phyloP scores from a whole-genome alignment of 2,888 invertebrate species.

The Sphecodes monilicornis region DNA sequence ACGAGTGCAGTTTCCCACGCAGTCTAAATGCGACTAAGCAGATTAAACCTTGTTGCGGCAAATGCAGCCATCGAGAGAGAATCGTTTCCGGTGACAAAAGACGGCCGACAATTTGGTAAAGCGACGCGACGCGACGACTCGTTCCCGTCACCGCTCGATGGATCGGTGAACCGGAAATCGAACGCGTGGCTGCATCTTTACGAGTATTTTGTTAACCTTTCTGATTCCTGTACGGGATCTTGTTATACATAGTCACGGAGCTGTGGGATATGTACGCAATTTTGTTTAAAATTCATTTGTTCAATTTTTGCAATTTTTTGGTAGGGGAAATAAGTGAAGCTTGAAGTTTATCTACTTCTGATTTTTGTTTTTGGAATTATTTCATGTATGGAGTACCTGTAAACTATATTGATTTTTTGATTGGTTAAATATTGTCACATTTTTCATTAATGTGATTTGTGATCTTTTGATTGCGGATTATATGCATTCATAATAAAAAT shows the following conservation, averaged over 20 bases:
- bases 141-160: not conserved
- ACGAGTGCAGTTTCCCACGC: constrained; percentile 75
- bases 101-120: constrained; percentile 61
- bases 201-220: not conserved
- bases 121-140: constrained; percentile 22
- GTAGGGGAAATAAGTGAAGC: not conserved
- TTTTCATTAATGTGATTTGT: not conserved
- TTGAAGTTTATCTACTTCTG: not conserved
- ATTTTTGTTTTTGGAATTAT: not conserved
- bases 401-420: not conserved
- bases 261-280: not conserved
- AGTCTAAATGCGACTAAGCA: constrained; percentile 76
- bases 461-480: too few species aligned
- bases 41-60: constrained; percentile 77
- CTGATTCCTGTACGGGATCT: not conserved
- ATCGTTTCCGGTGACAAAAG: constrained; percentile 63
- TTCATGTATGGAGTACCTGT: not conserved
- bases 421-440: not conserved
- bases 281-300: not conserved
- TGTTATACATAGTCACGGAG: not conserved
- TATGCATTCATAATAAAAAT: too few species aligned
- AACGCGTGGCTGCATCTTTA: not conserved
- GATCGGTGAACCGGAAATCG: constrained; percentile 17
- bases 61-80: constrained; percentile 65
- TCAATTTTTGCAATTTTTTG: not conserved